Evolutionary conservation across 1,140 invertebrate genomes (phyloP).

Genomic region (Riptortus pedestris): DNA sequence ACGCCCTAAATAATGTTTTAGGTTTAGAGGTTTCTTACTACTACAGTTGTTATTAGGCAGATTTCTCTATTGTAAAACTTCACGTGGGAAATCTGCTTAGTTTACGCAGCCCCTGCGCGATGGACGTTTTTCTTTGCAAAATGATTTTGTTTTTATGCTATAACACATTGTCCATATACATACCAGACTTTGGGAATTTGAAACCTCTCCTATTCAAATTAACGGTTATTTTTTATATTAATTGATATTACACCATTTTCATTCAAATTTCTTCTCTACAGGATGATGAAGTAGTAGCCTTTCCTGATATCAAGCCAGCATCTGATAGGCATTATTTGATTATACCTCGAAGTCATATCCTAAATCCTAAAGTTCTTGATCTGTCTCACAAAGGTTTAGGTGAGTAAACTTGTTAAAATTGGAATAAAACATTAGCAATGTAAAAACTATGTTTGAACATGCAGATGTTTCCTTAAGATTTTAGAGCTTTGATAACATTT

Average conservation of each 20-base stretch:
- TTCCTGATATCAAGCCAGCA: conserved; percentile 74
- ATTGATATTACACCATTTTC: neutral
- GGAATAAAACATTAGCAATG: no score
- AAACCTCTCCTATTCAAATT: neutral
- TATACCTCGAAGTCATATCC: conserved; percentile 64
- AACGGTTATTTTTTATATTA: neutral
- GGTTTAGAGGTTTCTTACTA: no score
- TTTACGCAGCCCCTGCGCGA: no score
- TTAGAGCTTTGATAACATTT: no score
- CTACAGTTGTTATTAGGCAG: no score
- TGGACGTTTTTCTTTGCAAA: neutral
- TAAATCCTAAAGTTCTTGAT: conserved; percentile 55
- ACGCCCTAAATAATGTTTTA: no score
- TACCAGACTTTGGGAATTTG: neutral
- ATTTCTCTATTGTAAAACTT: no score
- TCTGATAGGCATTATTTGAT: conserved; percentile 69
- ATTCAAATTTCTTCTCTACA: conserved; percentile 34
- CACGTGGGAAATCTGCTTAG: no score
- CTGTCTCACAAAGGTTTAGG: conserved; percentile 48
- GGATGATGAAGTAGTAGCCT: conserved; percentile 65
- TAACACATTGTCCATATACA: neutral
- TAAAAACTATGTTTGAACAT: no score
- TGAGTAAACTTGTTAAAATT: conserved; percentile 10
- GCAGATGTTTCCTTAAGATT: no score
- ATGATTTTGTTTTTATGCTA: neutral